Base-by-base conservation (phyloP, 2,797 vertebrate genomes). In the Catamblyrhynchus diadema region DNA sequence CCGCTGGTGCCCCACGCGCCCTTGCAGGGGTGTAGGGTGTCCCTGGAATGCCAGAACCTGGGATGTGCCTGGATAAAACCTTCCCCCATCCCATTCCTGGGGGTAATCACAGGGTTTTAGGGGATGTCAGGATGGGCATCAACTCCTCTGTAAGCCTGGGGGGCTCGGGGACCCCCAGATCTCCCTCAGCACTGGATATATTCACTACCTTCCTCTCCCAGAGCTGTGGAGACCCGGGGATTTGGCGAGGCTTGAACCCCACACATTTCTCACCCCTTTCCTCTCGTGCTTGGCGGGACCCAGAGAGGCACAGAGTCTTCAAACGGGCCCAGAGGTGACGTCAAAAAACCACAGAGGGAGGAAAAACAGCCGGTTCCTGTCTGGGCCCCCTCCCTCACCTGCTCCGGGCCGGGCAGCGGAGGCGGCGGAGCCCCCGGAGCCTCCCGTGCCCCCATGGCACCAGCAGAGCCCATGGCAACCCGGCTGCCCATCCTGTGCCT, bases 281-380 rank as follows among this genome's bases (percentile, higher is more conserved):
- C 70, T 70, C 62, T 74, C 4, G 0, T 8, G 39, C 65, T 88
- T 48, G 8, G 66, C 23, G 9, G 81, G 73, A 72, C 18, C 66
- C 14, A 28, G 5, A 53, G 82, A 95, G 95, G 95, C 91, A 86
- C 91, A 17, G 92, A 69, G 82, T 39, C 95, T 97, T 97, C 96
- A 96, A 96, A 95, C 30, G 25, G 90, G 72, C 37, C 2, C 9
- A 60, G 57, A 4, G 2, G 39, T 96, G 97, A 97, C 97, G 97
- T 89, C 93, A 97, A 45, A 93, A 93, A 96, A 90, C 93, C 74
- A 91, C 84, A 96, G 64, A 89, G 94, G 94, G 95, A 96, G 90
- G 94, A 91, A 92, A 95, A 96, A 90, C 96, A 93, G 91, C 80
- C 42, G 27, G 59, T 93, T 88, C 94, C 78, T 78, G 56, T 66